phyloP scores from a whole-genome alignment of 2,888 invertebrate genomes.

The Ischnura elegans region DNA sequence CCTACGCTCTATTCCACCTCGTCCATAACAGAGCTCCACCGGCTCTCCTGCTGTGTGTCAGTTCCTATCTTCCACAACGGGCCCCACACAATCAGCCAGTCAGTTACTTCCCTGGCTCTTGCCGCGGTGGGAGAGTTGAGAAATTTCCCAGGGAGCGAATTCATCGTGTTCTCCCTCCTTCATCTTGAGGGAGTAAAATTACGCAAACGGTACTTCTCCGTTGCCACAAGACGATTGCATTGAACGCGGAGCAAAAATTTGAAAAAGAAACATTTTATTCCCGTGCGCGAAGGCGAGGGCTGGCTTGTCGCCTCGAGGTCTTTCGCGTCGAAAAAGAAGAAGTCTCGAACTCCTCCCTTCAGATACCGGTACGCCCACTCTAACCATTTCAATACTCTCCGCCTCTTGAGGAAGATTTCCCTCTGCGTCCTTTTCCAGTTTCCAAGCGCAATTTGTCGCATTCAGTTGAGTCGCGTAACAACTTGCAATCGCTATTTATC shows the following conservation, averaged over 20 bases:
- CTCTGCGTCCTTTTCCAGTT: background rate
- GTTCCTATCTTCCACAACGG: background rate
- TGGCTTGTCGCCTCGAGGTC: background rate
- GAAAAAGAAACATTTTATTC: background rate
- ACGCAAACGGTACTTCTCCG: slow-evolving; percentile 31
- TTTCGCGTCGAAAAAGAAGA: background rate
- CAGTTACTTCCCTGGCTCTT: slow-evolving; percentile 31
- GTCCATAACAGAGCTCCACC: background rate
- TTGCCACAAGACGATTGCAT: slow-evolving; percentile 9
- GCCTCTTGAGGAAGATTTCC: background rate
- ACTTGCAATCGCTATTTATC: no score
- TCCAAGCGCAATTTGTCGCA: background rate
- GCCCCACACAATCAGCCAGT: slow-evolving; percentile 4
- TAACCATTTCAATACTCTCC: background rate
- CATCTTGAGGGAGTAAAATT: background rate
- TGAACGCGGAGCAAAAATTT: background rate
- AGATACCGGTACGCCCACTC: background rate
- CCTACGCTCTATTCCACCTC: background rate
- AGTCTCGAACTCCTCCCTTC: background rate
- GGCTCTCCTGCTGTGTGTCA: background rate
- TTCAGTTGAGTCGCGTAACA: no score
- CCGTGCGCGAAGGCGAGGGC: background rate
- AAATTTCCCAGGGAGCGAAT: slow-evolving; percentile 18
- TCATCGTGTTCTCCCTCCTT: background rate
- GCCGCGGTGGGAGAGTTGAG: background rate